phyloP scores from a whole-genome alignment of 2,113 vertebrate species.

The Todiramphus saurophagus region DNA sequence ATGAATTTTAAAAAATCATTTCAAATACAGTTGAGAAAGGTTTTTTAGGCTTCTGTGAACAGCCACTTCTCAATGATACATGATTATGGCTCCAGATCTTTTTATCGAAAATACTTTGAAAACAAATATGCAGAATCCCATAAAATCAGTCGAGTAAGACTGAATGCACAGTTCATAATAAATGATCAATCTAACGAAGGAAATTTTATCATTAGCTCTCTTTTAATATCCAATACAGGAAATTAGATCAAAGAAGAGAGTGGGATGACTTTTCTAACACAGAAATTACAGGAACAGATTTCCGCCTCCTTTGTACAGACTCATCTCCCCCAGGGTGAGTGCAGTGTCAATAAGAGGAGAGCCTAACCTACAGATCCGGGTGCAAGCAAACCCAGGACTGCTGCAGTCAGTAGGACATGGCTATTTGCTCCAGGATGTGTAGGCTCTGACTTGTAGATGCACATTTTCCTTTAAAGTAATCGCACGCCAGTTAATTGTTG shows the following conservation, averaged over 20 bases:
- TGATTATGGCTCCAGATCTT: not conserved
- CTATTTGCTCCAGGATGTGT: not conserved
- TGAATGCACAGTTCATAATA: not conserved
- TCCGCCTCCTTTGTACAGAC: not conserved
- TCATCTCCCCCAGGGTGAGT: not conserved
- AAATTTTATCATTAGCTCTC: not conserved
- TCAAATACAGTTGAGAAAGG: slow-evolving; percentile 16
- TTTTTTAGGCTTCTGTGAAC: not conserved
- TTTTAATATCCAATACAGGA: not conserved
- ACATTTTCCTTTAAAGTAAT: not conserved
- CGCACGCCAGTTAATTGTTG: not conserved
- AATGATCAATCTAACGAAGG: not conserved
- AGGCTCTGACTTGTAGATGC: not conserved
- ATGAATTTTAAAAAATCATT: slow-evolving; percentile 43
- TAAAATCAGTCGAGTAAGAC: not conserved
- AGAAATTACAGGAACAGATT: not conserved
- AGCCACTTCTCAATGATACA: not conserved
- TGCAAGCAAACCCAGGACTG: not conserved
- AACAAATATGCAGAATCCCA: not conserved
- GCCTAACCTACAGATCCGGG: not conserved
- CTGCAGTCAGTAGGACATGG: not conserved
- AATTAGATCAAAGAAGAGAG: not conserved
- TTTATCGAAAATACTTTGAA: not conserved
- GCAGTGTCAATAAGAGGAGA: fast-evolving
- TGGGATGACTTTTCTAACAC: not conserved